phyloP scores from a whole-genome alignment of 2,888 invertebrate genomes.

The Phalangium opilio region DNA sequence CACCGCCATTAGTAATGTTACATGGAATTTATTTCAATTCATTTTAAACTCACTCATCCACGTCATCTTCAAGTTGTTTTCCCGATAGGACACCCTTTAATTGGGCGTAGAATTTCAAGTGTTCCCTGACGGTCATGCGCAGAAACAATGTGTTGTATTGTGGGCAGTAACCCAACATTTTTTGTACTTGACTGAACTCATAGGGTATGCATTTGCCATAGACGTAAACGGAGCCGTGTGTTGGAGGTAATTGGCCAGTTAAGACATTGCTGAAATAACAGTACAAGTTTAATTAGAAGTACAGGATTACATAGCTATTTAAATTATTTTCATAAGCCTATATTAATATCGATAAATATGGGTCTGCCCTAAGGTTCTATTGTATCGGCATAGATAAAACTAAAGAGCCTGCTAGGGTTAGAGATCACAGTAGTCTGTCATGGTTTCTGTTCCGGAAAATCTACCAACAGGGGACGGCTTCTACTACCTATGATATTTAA shows the following conservation, averaged over 20 bases:
- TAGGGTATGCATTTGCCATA: conserved; percentile 19
- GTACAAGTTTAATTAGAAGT: no score
- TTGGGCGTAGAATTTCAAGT: conserved; percentile 31
- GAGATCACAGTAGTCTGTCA: no score
- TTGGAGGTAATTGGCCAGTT: conserved; percentile 22
- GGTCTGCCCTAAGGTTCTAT: background rate
- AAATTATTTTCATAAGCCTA: no score
- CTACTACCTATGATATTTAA: no score
- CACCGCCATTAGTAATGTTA: no score
- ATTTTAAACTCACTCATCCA: conserved; percentile 17
- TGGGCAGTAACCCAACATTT: conserved; percentile 32
- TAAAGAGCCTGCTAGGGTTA: no score
- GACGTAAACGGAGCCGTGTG: conserved; percentile 19
- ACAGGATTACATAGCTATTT: no score
- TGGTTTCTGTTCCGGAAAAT: no score
- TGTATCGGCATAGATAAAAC: no score
- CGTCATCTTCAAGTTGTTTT: conserved; percentile 17
- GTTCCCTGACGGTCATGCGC: conserved; percentile 33
- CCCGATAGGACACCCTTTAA: conserved; percentile 26
- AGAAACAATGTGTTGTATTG: conserved; percentile 33
- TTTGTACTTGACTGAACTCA: conserved; percentile 22
- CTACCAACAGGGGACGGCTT: no score
- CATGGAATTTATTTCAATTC: no score
- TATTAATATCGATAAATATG: no score
- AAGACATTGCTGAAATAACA: conserved; percentile 19